Evolutionary conservation across 2,888 invertebrate species (phyloP), one percentile per base, ranked within the genome.

Genomic region (Macroteleia sp.): DNA sequence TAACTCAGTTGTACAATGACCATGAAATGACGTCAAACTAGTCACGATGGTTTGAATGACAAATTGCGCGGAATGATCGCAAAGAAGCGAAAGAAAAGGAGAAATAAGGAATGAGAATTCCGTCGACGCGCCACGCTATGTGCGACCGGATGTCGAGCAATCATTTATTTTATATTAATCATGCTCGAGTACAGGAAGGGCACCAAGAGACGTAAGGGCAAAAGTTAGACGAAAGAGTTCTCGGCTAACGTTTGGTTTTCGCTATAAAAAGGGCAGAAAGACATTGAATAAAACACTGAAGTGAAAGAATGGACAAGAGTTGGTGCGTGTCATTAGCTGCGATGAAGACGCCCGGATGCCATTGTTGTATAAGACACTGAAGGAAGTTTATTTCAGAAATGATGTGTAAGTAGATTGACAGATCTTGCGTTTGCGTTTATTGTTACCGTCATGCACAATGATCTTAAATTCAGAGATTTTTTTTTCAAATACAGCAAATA

Each of bases 111-210:
- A 81, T 82, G 81, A 80, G 78, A 80, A 80, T 80, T 78, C 57
- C 81, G 71, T 80, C 74, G 81, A 77, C 75, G 77, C 80, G 77
- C 83, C 77, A 81, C 81, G 83, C 74, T 80, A 85, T 87, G 87
- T 88, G 89, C 80, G 90, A 90, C 90, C 90, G 91, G 91, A 91
- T 90, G 90, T 82, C 83, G 82, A 78, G 87, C 86, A 90, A 90
- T 90, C 88, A 89, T 90, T 91, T 88, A 89, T 90, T 91, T 88
- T 87, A 90, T 90, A 90, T 91, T 89, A 90, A 90, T 91, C 88
- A 88, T 85, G 83, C 83, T 82, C 80, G 81, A 83, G 85, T 62
- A 81, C 87, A 89, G 89, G 86, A 90, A 89, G 86, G 85, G 79
- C 75, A 79, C 57, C 75, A 62, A 75, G 79, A 52, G 36, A 42